Conservation (phyloP, 2,888 invertebrate species). For the Steromphala cineraria region DNA sequence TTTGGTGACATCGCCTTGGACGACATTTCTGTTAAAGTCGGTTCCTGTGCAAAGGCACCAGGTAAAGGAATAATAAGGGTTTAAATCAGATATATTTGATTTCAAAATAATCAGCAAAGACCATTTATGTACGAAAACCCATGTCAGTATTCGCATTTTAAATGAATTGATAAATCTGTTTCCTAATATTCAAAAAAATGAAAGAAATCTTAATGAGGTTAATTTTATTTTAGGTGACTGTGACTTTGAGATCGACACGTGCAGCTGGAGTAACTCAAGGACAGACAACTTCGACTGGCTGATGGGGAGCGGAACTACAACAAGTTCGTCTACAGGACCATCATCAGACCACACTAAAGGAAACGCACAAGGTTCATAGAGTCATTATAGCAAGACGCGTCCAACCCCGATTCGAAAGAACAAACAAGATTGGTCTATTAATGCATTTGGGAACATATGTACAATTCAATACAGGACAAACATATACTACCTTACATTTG, state of each 20-base stretch:
- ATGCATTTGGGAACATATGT: too few relatives aligned
- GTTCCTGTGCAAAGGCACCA: conserved; percentile 41
- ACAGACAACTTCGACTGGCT: conserved; percentile 63
- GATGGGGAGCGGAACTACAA: conserved; percentile 37
- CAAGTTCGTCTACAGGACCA: conserved; percentile 41
- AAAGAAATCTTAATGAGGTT: too few relatives aligned
- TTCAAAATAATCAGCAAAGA: too few relatives aligned
- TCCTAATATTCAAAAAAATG: too few relatives aligned
- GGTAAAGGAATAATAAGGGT: not conserved
- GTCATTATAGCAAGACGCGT: not conserved
- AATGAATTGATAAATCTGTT: too few relatives aligned
- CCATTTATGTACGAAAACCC: too few relatives aligned
- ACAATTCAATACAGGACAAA: too few relatives aligned
- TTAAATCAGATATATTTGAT: too few relatives aligned
- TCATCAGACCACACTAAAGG: conserved; percentile 43
- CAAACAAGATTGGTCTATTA: too few relatives aligned
- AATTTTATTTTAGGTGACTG: conserved; percentile 55
- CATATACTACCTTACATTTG: too few relatives aligned
- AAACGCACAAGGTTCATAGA: conserved; percentile 27
- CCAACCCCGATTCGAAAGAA: not conserved
- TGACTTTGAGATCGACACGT: conserved; percentile 63
- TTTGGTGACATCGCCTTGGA: conserved; percentile 59
- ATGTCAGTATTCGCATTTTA: too few relatives aligned
- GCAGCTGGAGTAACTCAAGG: conserved; percentile 58
- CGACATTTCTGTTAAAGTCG: conserved; percentile 45